Base-by-base conservation (phyloP, 2,797 vertebrate species). In the Mastacembelus armatus region DNA sequence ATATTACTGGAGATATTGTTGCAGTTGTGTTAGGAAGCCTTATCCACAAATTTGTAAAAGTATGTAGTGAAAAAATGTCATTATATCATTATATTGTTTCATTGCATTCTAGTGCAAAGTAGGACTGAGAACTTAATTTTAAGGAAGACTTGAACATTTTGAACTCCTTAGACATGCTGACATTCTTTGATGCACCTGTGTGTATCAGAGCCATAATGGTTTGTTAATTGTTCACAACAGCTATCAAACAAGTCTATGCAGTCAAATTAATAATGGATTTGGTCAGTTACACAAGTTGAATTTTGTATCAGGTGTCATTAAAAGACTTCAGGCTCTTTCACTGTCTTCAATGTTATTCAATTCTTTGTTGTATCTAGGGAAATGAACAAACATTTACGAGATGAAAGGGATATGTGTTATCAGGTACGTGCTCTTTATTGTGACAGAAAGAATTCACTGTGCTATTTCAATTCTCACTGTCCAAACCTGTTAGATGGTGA, bases 321-420 rank as follows among this genome's bases (percentile, higher is more conserved):
- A 39, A 61, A 19, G 5, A 10, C 3, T 65, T n/a, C n/a, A n/a
- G n/a, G n/a, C n/a, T 68, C 16, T 75, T 19, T 36, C 26, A 38
- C 0, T 62, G 33, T 78, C 3, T 49, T 49, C 12, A 18, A 18
- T 1, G 24, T 71, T 1, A 43, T n/a, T 19, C 39, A n/a, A 33
- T 49, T 26, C 5, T 48, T 43, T 74, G 0, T 77, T 72, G 2
- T 76, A 22, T 77, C 0, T 77, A 99, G 97, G 86, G 97, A 98
- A 93, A 96, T 95, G 86, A 98, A 98, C 89, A 99, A 98, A 86
- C 92, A 96, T 78, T 93, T 99, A 78, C 93, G 89, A 71, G 96
- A 98, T 83, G 96, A 98, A 71, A 91, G 85, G 15, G 96, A 99
- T 78, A 90, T 96, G 10, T 80, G 79, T 80, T 91, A 92, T 76